These are phyloP conservation scores for Sipha flava DNA, from an alignment of 1,140 invertebrate species.

Conservation along the genomic window DNA sequence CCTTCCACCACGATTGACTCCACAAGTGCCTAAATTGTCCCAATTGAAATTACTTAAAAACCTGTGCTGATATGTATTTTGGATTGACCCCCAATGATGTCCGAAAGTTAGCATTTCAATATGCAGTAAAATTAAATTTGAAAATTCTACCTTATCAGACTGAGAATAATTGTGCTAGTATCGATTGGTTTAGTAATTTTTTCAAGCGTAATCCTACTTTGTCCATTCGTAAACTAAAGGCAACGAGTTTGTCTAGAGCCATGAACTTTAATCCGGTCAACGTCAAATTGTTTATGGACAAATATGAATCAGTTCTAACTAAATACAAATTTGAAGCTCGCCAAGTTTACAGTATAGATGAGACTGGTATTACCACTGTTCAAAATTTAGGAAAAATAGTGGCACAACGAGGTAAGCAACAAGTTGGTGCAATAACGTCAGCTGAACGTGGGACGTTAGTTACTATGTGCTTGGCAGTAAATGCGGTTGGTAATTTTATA, in stretches of 20 bases:
- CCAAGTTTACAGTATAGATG: slow-evolving; percentile 42
- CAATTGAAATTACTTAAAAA: too few relatives aligned
- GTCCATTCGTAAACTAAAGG: neutral
- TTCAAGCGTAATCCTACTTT: neutral
- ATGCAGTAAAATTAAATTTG: neutral
- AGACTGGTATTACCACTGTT: slow-evolving; percentile 34
- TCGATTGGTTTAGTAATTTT: neutral
- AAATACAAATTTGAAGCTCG: slow-evolving; percentile 38
- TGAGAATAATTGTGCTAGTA: neutral
- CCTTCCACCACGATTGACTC: too few relatives aligned
- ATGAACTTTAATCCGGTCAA: slow-evolving; percentile 34
- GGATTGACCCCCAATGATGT: too few relatives aligned
- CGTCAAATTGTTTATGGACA: slow-evolving; percentile 42
- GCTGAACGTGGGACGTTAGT: slow-evolving; percentile 42
- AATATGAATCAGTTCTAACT: slow-evolving; percentile 38
- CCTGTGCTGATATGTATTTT: too few relatives aligned
- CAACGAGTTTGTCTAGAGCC: neutral
- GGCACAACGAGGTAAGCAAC: slow-evolving; percentile 39
- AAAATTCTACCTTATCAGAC: neutral
- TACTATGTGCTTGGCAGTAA: slow-evolving; percentile 40
- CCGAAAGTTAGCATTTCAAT: slow-evolving; percentile 1
- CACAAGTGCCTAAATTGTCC: too few relatives aligned
- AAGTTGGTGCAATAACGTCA: slow-evolving; percentile 41
- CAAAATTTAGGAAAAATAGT: slow-evolving; percentile 42
- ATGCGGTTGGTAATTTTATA: slow-evolving; percentile 40